These are phyloP conservation scores for Platyscapa corneri DNA, from an alignment of 1,140 invertebrate species.

Conservation along the genomic window DNA sequence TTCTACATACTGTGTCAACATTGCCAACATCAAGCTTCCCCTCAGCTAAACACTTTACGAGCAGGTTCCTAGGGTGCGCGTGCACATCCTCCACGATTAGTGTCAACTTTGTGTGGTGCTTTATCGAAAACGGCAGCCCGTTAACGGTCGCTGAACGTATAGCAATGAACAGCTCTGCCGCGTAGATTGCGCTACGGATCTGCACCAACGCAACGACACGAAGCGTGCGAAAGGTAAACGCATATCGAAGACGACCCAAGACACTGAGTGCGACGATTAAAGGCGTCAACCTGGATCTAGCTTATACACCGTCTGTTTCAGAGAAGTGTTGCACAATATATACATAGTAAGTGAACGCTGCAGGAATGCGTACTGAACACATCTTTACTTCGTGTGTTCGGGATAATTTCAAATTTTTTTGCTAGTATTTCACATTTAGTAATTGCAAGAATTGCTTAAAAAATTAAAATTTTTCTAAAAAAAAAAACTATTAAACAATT, in stretches of 20 bases:
- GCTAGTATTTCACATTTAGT: too few species aligned
- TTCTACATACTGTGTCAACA: slow-evolving; percentile 52
- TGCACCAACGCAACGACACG: neutral
- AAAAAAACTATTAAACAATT: too few species aligned
- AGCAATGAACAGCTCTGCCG: neutral
- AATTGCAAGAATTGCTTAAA: too few species aligned
- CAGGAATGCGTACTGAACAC: too few species aligned
- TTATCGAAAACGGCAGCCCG: slow-evolving; percentile 72
- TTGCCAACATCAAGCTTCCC: slow-evolving; percentile 65
- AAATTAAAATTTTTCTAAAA: too few species aligned
- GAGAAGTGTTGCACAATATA: neutral
- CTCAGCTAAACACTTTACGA: slow-evolving; percentile 74
- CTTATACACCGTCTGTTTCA: neutral
- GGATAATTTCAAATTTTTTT: too few species aligned
- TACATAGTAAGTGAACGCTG: too few species aligned
- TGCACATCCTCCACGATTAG: slow-evolving; percentile 71
- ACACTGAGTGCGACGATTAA: slow-evolving; percentile 46
- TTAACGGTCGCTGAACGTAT: slow-evolving; percentile 60
- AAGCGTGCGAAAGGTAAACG: neutral
- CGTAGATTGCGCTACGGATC: neutral
- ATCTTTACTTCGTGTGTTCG: too few species aligned
- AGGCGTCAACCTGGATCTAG: slow-evolving; percentile 45
- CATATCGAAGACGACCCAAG: slow-evolving; percentile 7
- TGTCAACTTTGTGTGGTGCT: slow-evolving; percentile 68
- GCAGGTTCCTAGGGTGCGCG: slow-evolving; percentile 65